Base-by-base conservation (phyloP, 2,797 vertebrate genomes). In the Dallia pectoralis region DNA sequence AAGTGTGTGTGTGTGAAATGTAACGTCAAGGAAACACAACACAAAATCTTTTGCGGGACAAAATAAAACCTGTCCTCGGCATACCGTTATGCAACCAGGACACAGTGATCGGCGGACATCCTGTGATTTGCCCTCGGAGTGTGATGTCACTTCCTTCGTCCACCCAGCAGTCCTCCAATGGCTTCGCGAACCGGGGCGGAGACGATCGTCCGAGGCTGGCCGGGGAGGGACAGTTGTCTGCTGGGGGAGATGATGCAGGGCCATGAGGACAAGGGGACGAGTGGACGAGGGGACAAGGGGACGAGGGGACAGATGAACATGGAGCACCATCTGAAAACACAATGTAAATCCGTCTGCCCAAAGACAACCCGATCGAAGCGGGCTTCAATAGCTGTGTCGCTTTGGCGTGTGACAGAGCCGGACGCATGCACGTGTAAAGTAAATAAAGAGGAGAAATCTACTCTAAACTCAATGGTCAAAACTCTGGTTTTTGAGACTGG, bases 61-160 rank as follows among this genome's bases (percentile, higher is more conserved):
- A 25, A 27, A 62, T 62, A 27, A 30, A 19, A 32, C 30, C 19
- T 19, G 30, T 65, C 32, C 15, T 18, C 14, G 65, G 47, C 91
- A 92, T 81, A 93, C 93, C 93, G 74, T 94, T 94, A 83, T 93
- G 92, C 62, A 93, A 59, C 93, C 93, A 93, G 1, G 81, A 87
- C 73, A 92, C 82, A 65, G 66, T 86, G 72, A 93, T 83, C 0
- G 93, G 92, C 74, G 83, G 86, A 72, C 79, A 87, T 40, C 93
- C 93, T 4, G 77, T 71, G 69, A 94, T 67, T 59, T 79, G 69
- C 0, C 88, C 93, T 7, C 73, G 73, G 5, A 94, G 79, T 0
- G 51, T 83, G 77, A 94, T 82, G 80, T 91, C 84, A 40, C 71
- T 30, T 74, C 92, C 92, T 74, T 93, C 92, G 3, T 94, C 87